These are phyloP conservation scores for Cremastinae sp. DNA, from an alignment of 2,888 invertebrate genomes.

Conservation along the genomic window DNA sequence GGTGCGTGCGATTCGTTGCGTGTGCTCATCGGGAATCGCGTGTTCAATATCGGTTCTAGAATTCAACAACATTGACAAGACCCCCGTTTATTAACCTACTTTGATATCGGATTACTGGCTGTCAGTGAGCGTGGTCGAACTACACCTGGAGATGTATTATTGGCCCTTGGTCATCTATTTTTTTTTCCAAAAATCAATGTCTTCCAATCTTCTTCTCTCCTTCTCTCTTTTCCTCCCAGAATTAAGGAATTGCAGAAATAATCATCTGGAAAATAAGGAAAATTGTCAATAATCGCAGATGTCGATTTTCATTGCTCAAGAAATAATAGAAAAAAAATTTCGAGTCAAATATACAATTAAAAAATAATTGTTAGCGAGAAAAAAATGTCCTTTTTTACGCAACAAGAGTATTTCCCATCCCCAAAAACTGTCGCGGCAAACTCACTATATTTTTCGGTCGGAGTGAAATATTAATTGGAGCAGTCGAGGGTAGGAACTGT, in stretches of 20 bases:
- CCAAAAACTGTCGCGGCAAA: neutral
- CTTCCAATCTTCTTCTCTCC: too few species aligned
- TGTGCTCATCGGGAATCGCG: constrained; percentile 68
- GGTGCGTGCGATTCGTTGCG: constrained; percentile 70
- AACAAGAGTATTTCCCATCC: too few species aligned
- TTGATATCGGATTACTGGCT: constrained; percentile 69
- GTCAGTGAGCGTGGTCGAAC: constrained; percentile 50
- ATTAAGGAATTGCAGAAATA: too few species aligned
- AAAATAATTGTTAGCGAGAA: too few species aligned
- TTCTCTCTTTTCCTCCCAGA: too few species aligned
- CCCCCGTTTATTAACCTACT: constrained; percentile 76
- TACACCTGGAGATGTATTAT: constrained; percentile 72
- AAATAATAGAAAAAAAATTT: too few species aligned
- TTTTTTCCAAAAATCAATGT: constrained; percentile 63
- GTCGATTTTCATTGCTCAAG: too few species aligned
- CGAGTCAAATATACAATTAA: too few species aligned
- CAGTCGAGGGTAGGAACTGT: neutral
- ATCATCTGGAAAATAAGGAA: too few species aligned
- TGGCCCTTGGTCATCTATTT: constrained; percentile 32
- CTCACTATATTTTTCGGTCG: neutral
- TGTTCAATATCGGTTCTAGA: constrained; percentile 75
- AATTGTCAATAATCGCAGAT: too few species aligned
- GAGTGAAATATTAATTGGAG: constrained; percentile 26
- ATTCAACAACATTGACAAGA: constrained; percentile 75
- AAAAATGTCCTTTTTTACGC: too few species aligned